phyloP scores from a whole-genome alignment of 2,888 invertebrate genomes.

The Dendrolimus pini region DNA sequence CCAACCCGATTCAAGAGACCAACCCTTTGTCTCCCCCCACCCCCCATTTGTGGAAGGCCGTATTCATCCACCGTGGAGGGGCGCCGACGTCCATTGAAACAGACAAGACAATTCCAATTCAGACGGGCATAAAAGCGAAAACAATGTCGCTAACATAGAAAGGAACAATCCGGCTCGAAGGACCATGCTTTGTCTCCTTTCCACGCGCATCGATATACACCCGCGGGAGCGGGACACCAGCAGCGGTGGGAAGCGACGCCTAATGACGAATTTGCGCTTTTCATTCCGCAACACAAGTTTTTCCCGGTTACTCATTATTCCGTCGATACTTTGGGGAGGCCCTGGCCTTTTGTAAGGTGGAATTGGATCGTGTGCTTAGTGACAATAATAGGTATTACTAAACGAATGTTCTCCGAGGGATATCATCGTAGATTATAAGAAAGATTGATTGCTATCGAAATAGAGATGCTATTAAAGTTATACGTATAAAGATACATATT shows the following conservation, averaged over 20 bases:
- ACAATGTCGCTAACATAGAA: slow-evolving; percentile 76
- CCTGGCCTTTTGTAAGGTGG: slow-evolving; percentile 52
- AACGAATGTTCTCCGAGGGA: background rate
- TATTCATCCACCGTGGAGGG: slow-evolving; percentile 73
- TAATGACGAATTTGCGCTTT: slow-evolving; percentile 78
- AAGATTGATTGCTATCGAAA: background rate
- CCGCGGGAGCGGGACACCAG: slow-evolving; percentile 46
- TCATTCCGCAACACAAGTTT: slow-evolving; percentile 77
- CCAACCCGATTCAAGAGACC: slow-evolving; percentile 71
- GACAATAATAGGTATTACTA: slow-evolving; percentile 33
- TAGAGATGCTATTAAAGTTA: background rate
- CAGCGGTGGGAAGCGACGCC: slow-evolving; percentile 74
- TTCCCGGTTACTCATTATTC: slow-evolving; percentile 74
- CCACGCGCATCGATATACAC: slow-evolving; percentile 20
- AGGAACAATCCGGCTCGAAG: slow-evolving; percentile 74
- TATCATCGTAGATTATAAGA: background rate
- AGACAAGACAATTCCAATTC: slow-evolving; percentile 76
- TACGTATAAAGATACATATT: background rate
- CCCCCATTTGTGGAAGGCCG: slow-evolving; percentile 67
- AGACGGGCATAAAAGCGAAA: slow-evolving; percentile 73
- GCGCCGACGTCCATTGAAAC: slow-evolving; percentile 70
- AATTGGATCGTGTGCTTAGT: slow-evolving; percentile 60
- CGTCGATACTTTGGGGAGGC: slow-evolving; percentile 69
- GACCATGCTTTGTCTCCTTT: slow-evolving; percentile 61
- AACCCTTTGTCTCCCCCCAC: slow-evolving; percentile 65